phyloP scores from a whole-genome alignment of 2,797 vertebrate genomes.

The Caiman crocodilus region DNA sequence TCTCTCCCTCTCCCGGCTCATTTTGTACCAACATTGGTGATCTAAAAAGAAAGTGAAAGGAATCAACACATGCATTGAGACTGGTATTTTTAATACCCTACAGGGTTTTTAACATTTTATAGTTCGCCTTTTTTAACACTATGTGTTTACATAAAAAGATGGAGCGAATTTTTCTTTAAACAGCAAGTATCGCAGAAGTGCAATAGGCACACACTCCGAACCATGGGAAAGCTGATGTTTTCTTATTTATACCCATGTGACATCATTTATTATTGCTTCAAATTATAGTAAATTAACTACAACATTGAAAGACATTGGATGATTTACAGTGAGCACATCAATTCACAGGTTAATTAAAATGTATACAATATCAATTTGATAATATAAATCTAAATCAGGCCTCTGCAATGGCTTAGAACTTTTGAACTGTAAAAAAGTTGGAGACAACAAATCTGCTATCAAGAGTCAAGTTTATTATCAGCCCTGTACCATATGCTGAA shows the following conservation, averaged over 20 bases:
- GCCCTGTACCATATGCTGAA: background rate
- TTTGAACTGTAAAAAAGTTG: background rate
- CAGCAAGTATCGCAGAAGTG: background rate
- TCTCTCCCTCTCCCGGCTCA: conserved; percentile 65
- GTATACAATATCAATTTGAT: background rate
- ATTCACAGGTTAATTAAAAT: background rate
- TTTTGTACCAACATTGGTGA: conserved; percentile 63
- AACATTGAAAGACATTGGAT: background rate
- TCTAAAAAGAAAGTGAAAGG: conserved; percentile 72
- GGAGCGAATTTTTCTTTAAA: conserved; percentile 15
- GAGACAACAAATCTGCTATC: background rate
- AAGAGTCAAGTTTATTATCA: background rate
- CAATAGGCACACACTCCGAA: conserved; percentile 26
- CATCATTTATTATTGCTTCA: background rate
- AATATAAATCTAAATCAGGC: background rate
- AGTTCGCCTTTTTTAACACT: conserved; percentile 48
- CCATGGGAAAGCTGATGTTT: conserved; percentile 22
- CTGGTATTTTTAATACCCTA: conserved; percentile 50
- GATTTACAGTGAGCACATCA: conserved; percentile 8
- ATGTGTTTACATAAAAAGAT: conserved; percentile 62
- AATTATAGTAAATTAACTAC: conserved; percentile 30
- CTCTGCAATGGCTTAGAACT: background rate
- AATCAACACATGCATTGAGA: conserved; percentile 41
- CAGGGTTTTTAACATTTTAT: conserved; percentile 46
- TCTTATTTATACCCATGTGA: conserved; percentile 8